Percentiles rank a stretch among this genome's conserved stretches.
phyloP scores from a whole-genome alignment of 1,140 invertebrate species.

The Orius insidiosus region DNA sequence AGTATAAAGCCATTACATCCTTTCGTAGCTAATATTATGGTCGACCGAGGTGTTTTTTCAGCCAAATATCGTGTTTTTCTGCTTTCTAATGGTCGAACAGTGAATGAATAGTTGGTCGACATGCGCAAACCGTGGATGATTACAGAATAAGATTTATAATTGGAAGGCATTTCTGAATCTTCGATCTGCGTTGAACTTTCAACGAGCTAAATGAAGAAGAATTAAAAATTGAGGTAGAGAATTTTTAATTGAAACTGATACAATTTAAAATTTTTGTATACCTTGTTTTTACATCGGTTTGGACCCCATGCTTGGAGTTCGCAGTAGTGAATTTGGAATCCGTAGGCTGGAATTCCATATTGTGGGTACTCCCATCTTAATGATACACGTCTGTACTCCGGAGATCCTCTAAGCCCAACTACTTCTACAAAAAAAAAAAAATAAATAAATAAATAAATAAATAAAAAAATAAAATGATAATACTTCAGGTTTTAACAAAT shows the following conservation, averaged over 20 bases:
- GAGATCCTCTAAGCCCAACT: slow-evolving; percentile 39
- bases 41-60: slow-evolving; percentile 11
- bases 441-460: too few relatives aligned
- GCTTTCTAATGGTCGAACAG: slow-evolving; percentile 36
- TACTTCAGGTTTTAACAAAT: too few relatives aligned
- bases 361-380: slow-evolving; percentile 43
- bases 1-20: slow-evolving; percentile 42
- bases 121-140: slow-evolving; percentile 45
- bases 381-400: slow-evolving; percentile 49
- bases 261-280: slow-evolving; percentile 22
- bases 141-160: slow-evolving; percentile 21
- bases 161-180: slow-evolving; percentile 23
- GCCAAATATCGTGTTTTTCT: slow-evolving; percentile 18
- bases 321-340: slow-evolving; percentile 51
- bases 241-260: too few relatives aligned
- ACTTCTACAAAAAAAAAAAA: slow-evolving; percentile 7
- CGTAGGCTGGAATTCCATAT: slow-evolving; percentile 21
- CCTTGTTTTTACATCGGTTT: slow-evolving; percentile 50
- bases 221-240: too few relatives aligned
- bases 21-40: slow-evolving; percentile 53
- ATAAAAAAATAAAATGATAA: too few relatives aligned
- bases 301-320: slow-evolving; percentile 55
- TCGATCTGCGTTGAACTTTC: too few relatives aligned
- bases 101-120: slow-evolving; percentile 61
- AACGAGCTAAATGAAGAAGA: too few relatives aligned